phyloP scores from a whole-genome alignment of 2,113 vertebrate species.

The Lynx canadensis region DNA sequence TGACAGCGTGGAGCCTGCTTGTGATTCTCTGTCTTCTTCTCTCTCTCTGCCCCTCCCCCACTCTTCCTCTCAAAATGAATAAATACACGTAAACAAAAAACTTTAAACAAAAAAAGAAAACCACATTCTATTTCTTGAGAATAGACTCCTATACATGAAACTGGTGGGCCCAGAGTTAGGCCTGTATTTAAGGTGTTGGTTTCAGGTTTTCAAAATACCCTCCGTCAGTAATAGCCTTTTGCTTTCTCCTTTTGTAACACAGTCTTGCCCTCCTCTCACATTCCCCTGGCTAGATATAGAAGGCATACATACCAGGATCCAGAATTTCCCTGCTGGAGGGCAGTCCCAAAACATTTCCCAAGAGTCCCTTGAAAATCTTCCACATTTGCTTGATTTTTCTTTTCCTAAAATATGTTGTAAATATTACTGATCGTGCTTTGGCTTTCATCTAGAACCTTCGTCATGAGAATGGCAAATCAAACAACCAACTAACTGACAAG shows the following conservation, averaged over 20 bases:
- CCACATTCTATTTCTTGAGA: not conserved
- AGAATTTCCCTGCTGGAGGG: not conserved
- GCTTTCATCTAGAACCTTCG: conserved; percentile 20
- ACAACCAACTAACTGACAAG: not conserved
- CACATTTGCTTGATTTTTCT: not conserved
- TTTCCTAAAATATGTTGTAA: not conserved
- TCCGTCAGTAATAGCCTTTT: not conserved
- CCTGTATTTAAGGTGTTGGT: not conserved
- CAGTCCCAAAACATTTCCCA: not conserved
- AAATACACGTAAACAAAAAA: too few species aligned
- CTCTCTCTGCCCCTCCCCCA: too few species aligned
- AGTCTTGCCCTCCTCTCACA: accelerated
- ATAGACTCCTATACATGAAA: not conserved
- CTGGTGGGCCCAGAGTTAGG: not conserved
- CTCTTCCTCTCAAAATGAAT: too few species aligned
- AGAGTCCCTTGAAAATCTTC: not conserved
- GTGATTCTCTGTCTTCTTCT: too few species aligned
- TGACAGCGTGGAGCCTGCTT: too few species aligned
- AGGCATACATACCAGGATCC: not conserved
- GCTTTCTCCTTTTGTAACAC: not conserved
- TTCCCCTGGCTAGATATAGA: not conserved
- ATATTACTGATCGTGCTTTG: not conserved
- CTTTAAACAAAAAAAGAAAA: too few species aligned
- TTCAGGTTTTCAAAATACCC: not conserved
- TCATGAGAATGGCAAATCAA: not conserved